Evolutionary conservation across 2,888 invertebrate species (phyloP), one percentile per base, ranked within the genome.

Genomic region (Drosophila ezoana): DNA sequence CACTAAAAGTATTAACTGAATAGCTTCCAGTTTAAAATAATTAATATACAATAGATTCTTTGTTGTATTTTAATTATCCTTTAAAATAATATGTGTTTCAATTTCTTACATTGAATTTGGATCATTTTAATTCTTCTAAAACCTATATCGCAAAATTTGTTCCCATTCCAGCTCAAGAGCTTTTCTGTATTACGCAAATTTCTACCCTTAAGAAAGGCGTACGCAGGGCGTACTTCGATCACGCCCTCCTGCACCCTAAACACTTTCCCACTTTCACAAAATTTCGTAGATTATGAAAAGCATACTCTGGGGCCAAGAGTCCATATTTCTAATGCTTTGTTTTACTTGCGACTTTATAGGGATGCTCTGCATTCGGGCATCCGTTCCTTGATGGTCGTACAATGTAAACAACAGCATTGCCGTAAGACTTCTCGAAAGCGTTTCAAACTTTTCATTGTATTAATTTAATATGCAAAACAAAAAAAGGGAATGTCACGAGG

Each of bases 281-380:
- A 87, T 86, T 86, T 56, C 73, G 71, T 53, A 72, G 77, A 78
- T 82, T 90, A 90, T 90, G 78, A 86, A 79, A 79, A 79, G 84
- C 81, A 80, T 80, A 82, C 84, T 89, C 79, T 74, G 65, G 62
- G 73, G 81, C 69, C 81, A 48, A 90, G 89, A 90, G 91, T 91
- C 89, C 89, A 90, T 91, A 90, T 92, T 90, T 88, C 91, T 88
- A 91, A 91, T 91, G 91, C 89, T 90, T 90, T 90, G 83, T 79
- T 81, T 82, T 69, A 72, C 76, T 59, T 70, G 57, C 45, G 64
- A 57, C 66, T 66, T 64, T 44, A 56, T 59, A 65, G 81, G 87
- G 76, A 53, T 75, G 79, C 56, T 79, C 32, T 16, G 16, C 44
- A 13, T 18, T 11, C 32, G 45, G 40, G 38, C 44, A 38, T 49